phyloP scores from a whole-genome alignment of 2,888 invertebrate genomes.

The Sepiola atlantica region DNA sequence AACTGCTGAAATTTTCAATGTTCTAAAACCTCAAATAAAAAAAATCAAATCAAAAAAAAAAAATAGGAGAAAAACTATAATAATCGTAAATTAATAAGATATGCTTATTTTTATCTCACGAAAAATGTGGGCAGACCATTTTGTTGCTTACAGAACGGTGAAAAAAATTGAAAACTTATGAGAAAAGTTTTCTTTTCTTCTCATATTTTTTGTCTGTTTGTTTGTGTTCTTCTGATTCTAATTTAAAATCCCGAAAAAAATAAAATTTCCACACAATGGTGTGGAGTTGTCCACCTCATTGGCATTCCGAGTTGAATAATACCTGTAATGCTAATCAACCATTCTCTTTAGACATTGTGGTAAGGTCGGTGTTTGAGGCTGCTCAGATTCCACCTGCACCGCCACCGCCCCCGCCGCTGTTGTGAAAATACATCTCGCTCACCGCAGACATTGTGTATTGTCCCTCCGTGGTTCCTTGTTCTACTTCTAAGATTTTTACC shows the following conservation, averaged over 20 bases:
- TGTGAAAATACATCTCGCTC: slow-evolving; percentile 14
- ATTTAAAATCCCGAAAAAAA: not conserved
- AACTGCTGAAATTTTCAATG: too few species aligned
- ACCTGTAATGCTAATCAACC: not conserved
- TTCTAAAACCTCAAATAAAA: not conserved
- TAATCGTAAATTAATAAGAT: not conserved
- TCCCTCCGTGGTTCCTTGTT: not conserved
- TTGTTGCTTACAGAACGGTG: not conserved
- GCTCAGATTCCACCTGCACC: slow-evolving; percentile 32
- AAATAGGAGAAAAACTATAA: not conserved
- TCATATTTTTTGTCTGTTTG: not conserved
- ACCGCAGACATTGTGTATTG: not conserved
- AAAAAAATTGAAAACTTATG: not conserved
- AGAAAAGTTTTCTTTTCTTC: not conserved
- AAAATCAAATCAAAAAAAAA: not conserved
- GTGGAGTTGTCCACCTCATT: not conserved
- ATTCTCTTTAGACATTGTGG: slow-evolving; percentile 15
- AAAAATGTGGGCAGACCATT: not conserved
- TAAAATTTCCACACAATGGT: not conserved
- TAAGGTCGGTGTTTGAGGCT: slow-evolving; percentile 5
- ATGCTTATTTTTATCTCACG: not conserved
- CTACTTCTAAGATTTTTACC: not conserved
- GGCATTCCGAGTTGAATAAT: slow-evolving; percentile 18
- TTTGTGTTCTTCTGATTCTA: not conserved
- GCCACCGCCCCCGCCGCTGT: not conserved